Base-by-base conservation (phyloP, 1,140 invertebrate genomes). In the Laodelphax striatellus region DNA sequence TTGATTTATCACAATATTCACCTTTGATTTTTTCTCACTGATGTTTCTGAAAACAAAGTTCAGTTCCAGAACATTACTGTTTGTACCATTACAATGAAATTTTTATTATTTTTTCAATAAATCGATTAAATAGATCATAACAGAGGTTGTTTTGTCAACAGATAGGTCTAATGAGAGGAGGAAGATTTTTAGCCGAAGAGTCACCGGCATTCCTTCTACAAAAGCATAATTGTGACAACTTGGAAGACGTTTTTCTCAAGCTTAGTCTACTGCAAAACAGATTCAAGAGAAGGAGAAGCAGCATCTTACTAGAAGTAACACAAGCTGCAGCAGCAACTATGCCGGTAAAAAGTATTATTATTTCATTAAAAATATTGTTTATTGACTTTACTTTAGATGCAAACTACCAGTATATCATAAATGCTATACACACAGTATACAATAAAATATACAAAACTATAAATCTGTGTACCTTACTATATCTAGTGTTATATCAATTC, bases 251-350 rank as follows among this genome's bases (percentile, higher is more conserved):
- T 3, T 85, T 85, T 66, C 73, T 85, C 2, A 80, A 81, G 65
- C 71, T 85, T 3, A 83, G 81, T 61, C 72, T 88, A 0, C 70
- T 85, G 44, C 87, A 90, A 72, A 91, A 90, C 70, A 80, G 83
- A 77, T 86, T 86, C 28, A 86, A 89, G 64, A 73, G 86, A 42
- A 76, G 88, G 5, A 73, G 87, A 16, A 89, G 86, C 17, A 89
- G 85, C 60, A 89, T 90, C 56, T 73, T 86, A 0, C 84, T 84
- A 70, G 82, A 82, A 66, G 78, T 95, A 63, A 71, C 75, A 70
- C 68, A 64, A 10, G 62, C 66, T 4, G 64, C 64, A 21, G 57
- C 66, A 14, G 61, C 63, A 11, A 52, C 61, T 16, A 66, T 69
- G 34, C 67, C 69, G 28, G 68, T 68, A 55, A 68, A 57, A 38